phyloP scores from a whole-genome alignment of 1,140 invertebrate genomes.

The Eumeta japonica region DNA sequence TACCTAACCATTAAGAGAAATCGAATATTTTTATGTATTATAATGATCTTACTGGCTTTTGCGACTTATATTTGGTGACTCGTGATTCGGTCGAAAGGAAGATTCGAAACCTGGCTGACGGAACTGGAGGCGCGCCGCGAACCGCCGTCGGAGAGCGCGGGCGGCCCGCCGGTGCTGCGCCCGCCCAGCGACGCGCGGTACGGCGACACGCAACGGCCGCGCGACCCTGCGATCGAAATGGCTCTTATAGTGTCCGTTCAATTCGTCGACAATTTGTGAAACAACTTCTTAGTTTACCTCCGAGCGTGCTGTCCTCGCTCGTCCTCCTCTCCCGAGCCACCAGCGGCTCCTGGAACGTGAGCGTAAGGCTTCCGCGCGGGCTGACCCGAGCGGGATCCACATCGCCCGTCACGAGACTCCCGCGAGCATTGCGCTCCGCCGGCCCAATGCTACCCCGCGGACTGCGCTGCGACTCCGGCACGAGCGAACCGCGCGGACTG shows the following conservation, averaged over 20 bases:
- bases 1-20: constrained; percentile 54
- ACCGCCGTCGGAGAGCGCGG: constrained; percentile 57
- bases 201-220: constrained; percentile 62
- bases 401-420: constrained; percentile 54
- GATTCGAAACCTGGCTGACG: constrained; percentile 65
- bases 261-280: too few relatives aligned
- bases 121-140: constrained; percentile 70
- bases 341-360: constrained; percentile 63
- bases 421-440: constrained; percentile 46
- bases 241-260: neutral
- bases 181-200: constrained; percentile 60
- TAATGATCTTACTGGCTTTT: neutral
- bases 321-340: constrained; percentile 57
- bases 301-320: constrained; percentile 61
- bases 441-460: constrained; percentile 61
- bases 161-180: constrained; percentile 42
- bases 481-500: constrained; percentile 65
- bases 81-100: neutral
- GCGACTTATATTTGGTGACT: neutral
- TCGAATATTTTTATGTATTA: neutral
- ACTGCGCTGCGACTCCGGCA: constrained; percentile 58
- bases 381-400: constrained; percentile 50
- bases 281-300: too few relatives aligned
- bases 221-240: constrained; percentile 37
- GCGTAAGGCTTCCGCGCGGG: constrained; percentile 59